Evolutionary conservation across 1,140 invertebrate genomes (phyloP).

Genomic region (roundworm (Caenorhabditis elegans)): DNA sequence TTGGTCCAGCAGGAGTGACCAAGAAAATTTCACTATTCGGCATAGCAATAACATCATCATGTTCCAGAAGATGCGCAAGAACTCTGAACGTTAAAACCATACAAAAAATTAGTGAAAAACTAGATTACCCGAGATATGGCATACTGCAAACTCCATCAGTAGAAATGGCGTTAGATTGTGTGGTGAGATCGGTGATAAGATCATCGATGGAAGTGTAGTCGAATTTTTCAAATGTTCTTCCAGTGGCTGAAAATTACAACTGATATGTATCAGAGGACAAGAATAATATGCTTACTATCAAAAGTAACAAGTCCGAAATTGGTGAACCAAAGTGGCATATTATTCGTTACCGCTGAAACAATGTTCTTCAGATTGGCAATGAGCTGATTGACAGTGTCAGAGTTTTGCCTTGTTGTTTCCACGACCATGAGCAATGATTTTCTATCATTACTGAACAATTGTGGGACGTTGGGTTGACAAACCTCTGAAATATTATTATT

Average conservation of each 20-base stretch:
- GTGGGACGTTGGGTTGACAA: not conserved
- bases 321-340: constrained; percentile 33
- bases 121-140: constrained; percentile 10
- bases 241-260: constrained; percentile 20
- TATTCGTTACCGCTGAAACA: not conserved
- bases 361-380: constrained; percentile 19
- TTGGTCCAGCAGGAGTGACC: constrained; percentile 26
- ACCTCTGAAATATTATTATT: not conserved
- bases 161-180: not conserved
- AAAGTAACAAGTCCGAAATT: constrained; percentile 43
- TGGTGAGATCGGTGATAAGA: constrained; percentile 21
- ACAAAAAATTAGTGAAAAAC: not conserved
- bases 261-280: not conserved
- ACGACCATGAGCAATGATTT: constrained; percentile 38
- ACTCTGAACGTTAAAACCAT: not conserved
- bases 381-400: constrained; percentile 14
- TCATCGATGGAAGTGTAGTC: not conserved
- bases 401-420: constrained; percentile 34
- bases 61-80: not conserved
- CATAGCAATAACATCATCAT: constrained; percentile 19
- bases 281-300: not conserved
- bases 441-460: constrained; percentile 25
- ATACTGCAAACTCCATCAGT: constrained; percentile 13
- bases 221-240: not conserved
- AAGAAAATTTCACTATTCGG: constrained; percentile 44